phyloP scores from a whole-genome alignment of 1,140 invertebrate species.

The Danaus melanippus region DNA sequence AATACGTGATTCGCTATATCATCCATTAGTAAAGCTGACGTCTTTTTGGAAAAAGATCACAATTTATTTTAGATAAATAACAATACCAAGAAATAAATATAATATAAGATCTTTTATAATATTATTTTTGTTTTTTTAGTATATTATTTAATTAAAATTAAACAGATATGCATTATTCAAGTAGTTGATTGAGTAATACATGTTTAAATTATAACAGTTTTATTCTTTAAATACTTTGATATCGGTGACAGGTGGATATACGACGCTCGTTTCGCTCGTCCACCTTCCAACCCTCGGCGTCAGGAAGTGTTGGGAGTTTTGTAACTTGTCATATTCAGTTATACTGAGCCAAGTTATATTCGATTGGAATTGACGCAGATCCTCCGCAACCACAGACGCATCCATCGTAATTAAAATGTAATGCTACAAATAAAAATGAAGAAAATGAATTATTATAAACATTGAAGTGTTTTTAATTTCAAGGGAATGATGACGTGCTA shows the following conservation, averaged over 20 bases:
- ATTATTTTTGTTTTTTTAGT: no score
- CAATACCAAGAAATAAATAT: no score
- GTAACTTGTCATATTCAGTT: constrained; percentile 42
- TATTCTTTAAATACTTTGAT: constrained; percentile 31
- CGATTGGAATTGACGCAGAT: constrained; percentile 32
- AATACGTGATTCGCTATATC: constrained; percentile 55
- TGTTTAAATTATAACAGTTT: neutral
- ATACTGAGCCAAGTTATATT: constrained; percentile 60
- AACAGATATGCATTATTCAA: constrained; percentile 1
- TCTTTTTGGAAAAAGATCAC: no score
- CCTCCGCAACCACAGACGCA: constrained; percentile 36
- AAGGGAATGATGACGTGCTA: neutral
- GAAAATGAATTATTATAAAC: constrained; percentile 1
- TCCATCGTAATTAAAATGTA: constrained; percentile 55
- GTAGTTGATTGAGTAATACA: neutral
- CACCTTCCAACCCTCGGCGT: constrained; percentile 47
- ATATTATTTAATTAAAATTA: constrained; percentile 2
- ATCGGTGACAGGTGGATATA: constrained; percentile 35
- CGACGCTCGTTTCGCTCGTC: constrained; percentile 21
- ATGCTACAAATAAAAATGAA: constrained; percentile 33
- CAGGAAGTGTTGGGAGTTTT: constrained; percentile 39
- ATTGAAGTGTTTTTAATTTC: neutral
- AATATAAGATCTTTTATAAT: no score
- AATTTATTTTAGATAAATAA: no score
- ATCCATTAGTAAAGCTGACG: constrained; percentile 42